A percentile compares a stretch with the other conserved stretches of the same genome.
Evolutionary conservation across 2,113 vertebrate genomes (phyloP).

Genomic region (Gorsachius goisagi): DNA sequence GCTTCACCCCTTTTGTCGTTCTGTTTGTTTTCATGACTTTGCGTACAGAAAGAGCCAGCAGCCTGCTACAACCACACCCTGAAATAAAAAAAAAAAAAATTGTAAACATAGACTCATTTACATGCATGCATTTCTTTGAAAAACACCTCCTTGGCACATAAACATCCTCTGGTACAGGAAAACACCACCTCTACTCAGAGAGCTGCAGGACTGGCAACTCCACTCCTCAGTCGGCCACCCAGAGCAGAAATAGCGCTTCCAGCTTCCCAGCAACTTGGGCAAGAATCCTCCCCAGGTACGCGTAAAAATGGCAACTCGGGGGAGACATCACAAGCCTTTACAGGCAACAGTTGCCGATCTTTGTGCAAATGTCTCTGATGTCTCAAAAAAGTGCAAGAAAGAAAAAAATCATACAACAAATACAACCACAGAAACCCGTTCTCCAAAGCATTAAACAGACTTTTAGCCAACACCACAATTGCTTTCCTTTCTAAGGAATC

Average conservation of each 20-base stretch:
- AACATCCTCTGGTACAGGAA: background rate
- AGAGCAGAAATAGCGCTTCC: background rate
- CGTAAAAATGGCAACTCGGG: accelerated
- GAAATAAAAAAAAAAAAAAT: background rate
- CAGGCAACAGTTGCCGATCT: background rate
- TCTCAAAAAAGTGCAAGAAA: background rate
- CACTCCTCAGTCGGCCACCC: accelerated
- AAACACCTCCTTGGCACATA: background rate
- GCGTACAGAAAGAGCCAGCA: background rate
- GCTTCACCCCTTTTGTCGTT: background rate
- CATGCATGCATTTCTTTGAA: background rate
- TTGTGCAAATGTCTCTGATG: background rate
- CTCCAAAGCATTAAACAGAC: background rate
- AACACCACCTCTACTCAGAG: background rate
- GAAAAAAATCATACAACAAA: background rate
- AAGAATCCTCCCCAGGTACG: background rate
- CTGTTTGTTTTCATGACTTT: background rate
- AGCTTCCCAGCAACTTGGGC: background rate
- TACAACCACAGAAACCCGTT: background rate
- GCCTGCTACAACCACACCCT: background rate
- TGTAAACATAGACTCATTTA: background rate
- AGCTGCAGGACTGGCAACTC: background rate
- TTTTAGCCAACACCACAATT: background rate
- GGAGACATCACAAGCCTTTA: background rate
- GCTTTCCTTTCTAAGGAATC: background rate